Percentiles rank a stretch among this genome's conserved stretches.
Conservation (phyloP, 2,888 invertebrate species). For the Conchocele bisecta region DNA sequence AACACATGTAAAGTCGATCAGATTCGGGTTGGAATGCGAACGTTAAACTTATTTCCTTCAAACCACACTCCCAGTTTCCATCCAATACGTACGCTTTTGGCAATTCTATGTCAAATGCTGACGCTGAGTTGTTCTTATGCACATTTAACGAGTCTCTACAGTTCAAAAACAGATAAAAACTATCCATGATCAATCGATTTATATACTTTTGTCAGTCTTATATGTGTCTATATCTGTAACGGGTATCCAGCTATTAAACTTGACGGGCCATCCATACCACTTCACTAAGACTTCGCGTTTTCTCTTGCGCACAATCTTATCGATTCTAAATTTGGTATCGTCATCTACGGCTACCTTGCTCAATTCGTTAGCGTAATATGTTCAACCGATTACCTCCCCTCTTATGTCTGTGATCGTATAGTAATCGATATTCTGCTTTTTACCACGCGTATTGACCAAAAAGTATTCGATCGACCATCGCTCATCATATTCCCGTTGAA, state of each 20-base stretch:
- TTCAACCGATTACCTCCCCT: slow-evolving; percentile 9
- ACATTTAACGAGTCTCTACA: too few species aligned
- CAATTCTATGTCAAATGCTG: too few species aligned
- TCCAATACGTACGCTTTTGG: too few species aligned
- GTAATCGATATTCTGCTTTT: slow-evolving; percentile 1
- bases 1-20: too few species aligned
- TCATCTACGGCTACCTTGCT: not conserved
- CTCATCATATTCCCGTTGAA: slow-evolving; percentile 26
- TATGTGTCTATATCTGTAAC: not conserved
- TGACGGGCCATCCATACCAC: slow-evolving; percentile 5
- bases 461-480: slow-evolving; percentile 14
- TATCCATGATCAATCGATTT: too few species aligned
- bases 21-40: too few species aligned
- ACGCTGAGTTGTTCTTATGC: too few species aligned
- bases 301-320: slow-evolving; percentile 7
- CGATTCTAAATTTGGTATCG: slow-evolving; percentile 12
- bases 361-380: slow-evolving; percentile 16
- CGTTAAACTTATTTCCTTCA: too few species aligned
- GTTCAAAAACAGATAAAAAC: too few species aligned
- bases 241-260: slow-evolving; percentile 11
- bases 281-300: slow-evolving; percentile 3
- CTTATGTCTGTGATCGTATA: slow-evolving; percentile 15
- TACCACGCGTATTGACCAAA: not conserved
- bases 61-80: too few species aligned
- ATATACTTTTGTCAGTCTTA: too few species aligned